Evolutionary conservation across 2,888 invertebrate genomes (phyloP).

Genomic region (Tenthredo mesomela): DNA sequence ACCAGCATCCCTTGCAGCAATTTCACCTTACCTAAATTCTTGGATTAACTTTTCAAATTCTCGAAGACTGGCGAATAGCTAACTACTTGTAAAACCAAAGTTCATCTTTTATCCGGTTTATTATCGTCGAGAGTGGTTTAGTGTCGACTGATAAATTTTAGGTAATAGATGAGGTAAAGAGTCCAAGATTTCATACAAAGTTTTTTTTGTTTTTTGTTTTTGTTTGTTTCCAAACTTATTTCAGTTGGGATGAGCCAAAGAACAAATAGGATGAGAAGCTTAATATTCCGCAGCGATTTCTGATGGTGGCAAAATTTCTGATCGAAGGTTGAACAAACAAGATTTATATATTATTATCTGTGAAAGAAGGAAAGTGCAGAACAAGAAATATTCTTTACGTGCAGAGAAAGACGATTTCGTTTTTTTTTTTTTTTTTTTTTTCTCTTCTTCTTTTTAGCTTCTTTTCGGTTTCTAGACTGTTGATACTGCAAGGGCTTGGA

Average conservation of each 20-base stretch:
- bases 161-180: not conserved
- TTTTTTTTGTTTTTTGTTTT: not conserved
- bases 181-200: not conserved
- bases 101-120: not conserved
- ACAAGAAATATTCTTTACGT: not conserved
- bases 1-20: not conserved
- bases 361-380: not conserved
- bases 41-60: not conserved
- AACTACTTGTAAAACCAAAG: constrained; percentile 1
- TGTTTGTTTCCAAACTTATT: not conserved
- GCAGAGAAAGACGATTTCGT: not conserved
- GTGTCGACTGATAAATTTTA: not conserved
- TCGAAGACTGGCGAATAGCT: not conserved
- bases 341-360: constrained; percentile 3
- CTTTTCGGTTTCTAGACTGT: not conserved
- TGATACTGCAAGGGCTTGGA: not conserved
- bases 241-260: not conserved
- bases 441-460: not conserved
- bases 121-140: not conserved
- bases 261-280: not conserved
- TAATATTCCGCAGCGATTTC: not conserved
- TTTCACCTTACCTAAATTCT: not conserved
- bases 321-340: not conserved
- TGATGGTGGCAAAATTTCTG: not conserved
- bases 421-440: not conserved